These are phyloP conservation scores for Platynereis dumerilii DNA, from an alignment of 2,888 invertebrate species.

Conservation along the genomic window DNA sequence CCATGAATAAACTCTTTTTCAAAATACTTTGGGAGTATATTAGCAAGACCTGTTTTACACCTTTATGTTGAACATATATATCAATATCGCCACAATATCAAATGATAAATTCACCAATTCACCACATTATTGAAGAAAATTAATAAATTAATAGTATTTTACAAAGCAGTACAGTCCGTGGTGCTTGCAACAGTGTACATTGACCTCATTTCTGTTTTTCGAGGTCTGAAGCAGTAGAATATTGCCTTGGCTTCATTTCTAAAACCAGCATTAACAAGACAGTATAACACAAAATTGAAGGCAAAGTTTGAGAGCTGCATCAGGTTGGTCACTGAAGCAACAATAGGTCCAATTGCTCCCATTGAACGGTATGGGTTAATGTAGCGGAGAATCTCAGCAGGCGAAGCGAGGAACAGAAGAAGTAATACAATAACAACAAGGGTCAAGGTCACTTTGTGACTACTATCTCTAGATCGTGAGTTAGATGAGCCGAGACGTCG, in stretches of 20 bases:
- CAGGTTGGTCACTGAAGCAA: constrained; percentile 28
- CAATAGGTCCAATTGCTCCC: constrained; percentile 26
- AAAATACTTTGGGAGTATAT: no score
- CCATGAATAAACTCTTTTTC: no score
- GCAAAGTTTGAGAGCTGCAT: constrained; percentile 70
- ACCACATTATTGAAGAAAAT: no score
- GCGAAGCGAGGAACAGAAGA: constrained; percentile 55
- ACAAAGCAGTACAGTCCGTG: no score
- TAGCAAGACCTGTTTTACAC: no score
- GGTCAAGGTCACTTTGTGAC: constrained; percentile 52
- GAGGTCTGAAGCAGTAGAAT: constrained; percentile 8
- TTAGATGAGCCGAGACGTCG: constrained; percentile 42
- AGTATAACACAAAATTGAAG: constrained; percentile 79
- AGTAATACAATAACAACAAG: constrained; percentile 55
- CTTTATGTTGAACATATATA: no score
- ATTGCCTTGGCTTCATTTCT: constrained; percentile 68
- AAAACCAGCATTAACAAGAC: constrained; percentile 78
- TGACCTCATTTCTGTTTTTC: no score
- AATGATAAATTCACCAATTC: no score
- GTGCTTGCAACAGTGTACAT: no score
- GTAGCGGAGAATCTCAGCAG: constrained; percentile 47
- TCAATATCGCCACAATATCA: no score
- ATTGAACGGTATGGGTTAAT: constrained; percentile 29
- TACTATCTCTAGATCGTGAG: constrained; percentile 40
- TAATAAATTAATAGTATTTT: no score